Conservation (phyloP, 2,113 vertebrate species). For the Esox niger region DNA sequence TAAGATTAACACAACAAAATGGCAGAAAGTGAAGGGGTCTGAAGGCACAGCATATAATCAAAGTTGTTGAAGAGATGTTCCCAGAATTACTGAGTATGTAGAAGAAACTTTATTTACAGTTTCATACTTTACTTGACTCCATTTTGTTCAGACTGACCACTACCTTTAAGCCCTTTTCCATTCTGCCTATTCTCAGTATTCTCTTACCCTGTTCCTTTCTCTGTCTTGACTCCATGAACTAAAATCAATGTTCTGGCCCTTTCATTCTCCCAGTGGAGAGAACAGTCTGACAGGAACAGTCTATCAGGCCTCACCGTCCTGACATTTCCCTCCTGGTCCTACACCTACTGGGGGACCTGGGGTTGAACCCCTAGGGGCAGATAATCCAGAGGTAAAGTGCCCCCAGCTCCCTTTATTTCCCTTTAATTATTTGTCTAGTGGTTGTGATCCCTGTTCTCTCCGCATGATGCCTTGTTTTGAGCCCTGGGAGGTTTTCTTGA, state of each 20-base stretch:
- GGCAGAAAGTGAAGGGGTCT: no score
- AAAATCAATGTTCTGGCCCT: conserved; percentile 62
- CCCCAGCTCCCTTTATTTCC: conserved; percentile 48
- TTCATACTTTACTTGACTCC: conserved; percentile 41
- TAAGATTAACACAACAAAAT: neutral
- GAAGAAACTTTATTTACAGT: conserved; percentile 13
- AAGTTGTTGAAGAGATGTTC: neutral
- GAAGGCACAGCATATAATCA: no score
- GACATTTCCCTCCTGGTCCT: conserved; percentile 51
- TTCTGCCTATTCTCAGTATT: conserved; percentile 9
- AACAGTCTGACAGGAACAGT: conserved; percentile 40
- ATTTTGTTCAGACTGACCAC: conserved; percentile 31
- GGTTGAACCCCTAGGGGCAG: conserved; percentile 44
- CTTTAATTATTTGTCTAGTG: conserved; percentile 65
- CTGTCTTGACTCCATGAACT: conserved; percentile 52
- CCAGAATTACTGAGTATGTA: conserved; percentile 17
- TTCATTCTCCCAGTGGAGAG: conserved; percentile 56
- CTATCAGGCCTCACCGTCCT: conserved; percentile 54
- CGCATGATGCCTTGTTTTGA: conserved; percentile 49
- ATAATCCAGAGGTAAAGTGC: conserved; percentile 63
- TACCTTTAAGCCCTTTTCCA: conserved; percentile 41
- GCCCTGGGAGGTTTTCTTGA: conserved; percentile 36
- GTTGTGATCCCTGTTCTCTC: conserved; percentile 60
- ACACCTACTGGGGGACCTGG: conserved; percentile 45
- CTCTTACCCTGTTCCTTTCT: conserved; percentile 42